Evolutionary conservation across 35 echinoderm and acorn worm species (phyloP), one percentile per base, ranked within the genome.

Genomic region (Stichopus chloronotus): DNA sequence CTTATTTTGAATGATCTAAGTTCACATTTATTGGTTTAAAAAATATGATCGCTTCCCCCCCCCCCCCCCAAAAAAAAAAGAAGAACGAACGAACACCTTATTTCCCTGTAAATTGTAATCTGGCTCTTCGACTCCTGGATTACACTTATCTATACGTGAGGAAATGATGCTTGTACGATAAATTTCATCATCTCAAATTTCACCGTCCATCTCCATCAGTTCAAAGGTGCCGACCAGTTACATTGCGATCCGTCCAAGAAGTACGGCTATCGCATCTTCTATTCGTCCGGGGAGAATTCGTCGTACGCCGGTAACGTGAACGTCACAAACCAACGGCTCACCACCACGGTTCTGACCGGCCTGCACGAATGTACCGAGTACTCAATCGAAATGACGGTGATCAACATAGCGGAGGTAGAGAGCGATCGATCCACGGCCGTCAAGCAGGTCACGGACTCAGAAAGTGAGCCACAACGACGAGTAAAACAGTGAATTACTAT

Each of bases 281-380:
- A 85, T 53, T 85, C 57, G 4, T 85, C 82, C 10, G 52, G 19
- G 9, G 82, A 85, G 57, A 22, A 85, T 22, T 9, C 14, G 8
- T 59, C 82, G 6, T 56, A 85, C 4, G 57, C 55, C 21, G 82
- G 82, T 10, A 85, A 53, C 24, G 58, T 85, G 52, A 85, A 56
- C n/a, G 58, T 85, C 55, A 58, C 82, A 6, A 58, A 85, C 24
- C 55, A 59, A 23, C 19, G n/a, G 17, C 20, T 85, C 21, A 85
- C 17, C 0, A 85, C 17, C 4, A 56, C 55, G 58, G 58, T 56
- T 7, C 9, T 85, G 55, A 19, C 17, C 8, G 82, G 82, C 55
- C 55, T 85, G 5, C 82, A 85, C 5, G 55, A 85, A 58, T 85
- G 82, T 58, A 85, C 82, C 3, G 82, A 58, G 52, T 85, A 85